Conservation (phyloP, 2,113 vertebrate species). For the Carettochelys insculpta region DNA sequence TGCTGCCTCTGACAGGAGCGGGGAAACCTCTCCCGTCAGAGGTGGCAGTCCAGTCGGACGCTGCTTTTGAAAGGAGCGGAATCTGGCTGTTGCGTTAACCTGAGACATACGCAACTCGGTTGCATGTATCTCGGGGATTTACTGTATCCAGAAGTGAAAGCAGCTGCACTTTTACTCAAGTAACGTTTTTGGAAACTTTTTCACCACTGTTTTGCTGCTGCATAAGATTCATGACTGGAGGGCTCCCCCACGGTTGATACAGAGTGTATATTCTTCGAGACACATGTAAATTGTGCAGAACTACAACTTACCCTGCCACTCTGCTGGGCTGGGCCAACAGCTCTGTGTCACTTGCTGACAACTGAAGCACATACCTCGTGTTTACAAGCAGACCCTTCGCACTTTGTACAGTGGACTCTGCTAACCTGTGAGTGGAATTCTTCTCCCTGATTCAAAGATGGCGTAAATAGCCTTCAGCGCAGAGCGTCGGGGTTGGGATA, state of each 20-base stretch:
- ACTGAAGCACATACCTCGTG: not conserved
- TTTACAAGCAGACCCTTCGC: not conserved
- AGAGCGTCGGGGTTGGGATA: not conserved
- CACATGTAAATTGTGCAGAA: not conserved
- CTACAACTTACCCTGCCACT: not conserved
- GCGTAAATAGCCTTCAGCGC: not conserved
- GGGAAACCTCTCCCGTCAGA: no score
- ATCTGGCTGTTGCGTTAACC: no score
- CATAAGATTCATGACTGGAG: rapidly evolving
- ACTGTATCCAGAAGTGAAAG: no score
- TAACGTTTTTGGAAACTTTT: no score
- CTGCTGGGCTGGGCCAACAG: not conserved
- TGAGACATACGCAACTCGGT: no score
- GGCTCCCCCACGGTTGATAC: not conserved
- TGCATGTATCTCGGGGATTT: no score
- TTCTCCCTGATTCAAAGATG: not conserved
- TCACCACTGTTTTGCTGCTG: not conserved
- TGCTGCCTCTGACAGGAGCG: no score
- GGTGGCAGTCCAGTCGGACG: no score
- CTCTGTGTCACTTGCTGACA: not conserved
- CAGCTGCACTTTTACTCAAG: no score
- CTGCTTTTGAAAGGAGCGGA: no score
- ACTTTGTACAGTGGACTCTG: not conserved
- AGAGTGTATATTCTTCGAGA: not conserved
- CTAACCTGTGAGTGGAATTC: not conserved